A percentile compares a stretch with the other conserved stretches of the same genome.
Conservation (phyloP, 2,888 invertebrate species). For the Parnassius orleans region DNA sequence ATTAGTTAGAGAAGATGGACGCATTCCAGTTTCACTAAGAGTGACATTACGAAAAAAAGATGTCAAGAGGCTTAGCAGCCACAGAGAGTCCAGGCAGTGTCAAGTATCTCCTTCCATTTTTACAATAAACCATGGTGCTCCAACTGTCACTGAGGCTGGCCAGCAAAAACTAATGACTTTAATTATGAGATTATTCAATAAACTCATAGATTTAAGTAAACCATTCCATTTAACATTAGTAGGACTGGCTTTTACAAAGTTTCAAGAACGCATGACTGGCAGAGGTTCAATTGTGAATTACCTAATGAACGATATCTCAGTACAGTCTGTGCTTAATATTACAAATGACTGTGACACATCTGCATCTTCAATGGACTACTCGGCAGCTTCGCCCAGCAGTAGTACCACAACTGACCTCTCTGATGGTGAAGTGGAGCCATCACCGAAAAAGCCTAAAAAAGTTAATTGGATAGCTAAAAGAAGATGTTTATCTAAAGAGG, state of each 20-base stretch:
- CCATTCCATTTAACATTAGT: constrained; percentile 90
- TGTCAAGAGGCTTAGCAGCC: constrained; percentile 83
- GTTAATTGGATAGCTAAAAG: constrained; percentile 75
- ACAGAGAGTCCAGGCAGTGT: constrained; percentile 88
- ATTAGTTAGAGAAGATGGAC: constrained; percentile 88
- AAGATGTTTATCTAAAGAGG: constrained; percentile 70
- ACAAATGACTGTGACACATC: constrained; percentile 80
- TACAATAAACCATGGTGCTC: constrained; percentile 68
- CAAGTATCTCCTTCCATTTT: constrained; percentile 86
- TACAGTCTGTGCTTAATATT: constrained; percentile 87
- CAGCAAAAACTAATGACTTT: constrained; percentile 84
- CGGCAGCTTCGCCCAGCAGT: constrained; percentile 71
- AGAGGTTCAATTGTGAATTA: constrained; percentile 88
- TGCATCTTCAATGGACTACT: constrained; percentile 71
- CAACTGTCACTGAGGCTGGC: constrained; percentile 75
- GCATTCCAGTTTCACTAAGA: constrained; percentile 87
- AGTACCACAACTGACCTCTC: constrained; percentile 82
- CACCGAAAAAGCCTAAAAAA: constrained; percentile 86
- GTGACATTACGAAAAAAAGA: constrained; percentile 88
- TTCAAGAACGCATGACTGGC: constrained; percentile 86
- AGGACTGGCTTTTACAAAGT: constrained; percentile 91
- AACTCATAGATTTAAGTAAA: constrained; percentile 85
- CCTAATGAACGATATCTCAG: constrained; percentile 88
- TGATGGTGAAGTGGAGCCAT: constrained; percentile 86
- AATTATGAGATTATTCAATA: constrained; percentile 88